phyloP scores from a whole-genome alignment of 2,113 vertebrate genomes.

The Perca schrenkii region DNA sequence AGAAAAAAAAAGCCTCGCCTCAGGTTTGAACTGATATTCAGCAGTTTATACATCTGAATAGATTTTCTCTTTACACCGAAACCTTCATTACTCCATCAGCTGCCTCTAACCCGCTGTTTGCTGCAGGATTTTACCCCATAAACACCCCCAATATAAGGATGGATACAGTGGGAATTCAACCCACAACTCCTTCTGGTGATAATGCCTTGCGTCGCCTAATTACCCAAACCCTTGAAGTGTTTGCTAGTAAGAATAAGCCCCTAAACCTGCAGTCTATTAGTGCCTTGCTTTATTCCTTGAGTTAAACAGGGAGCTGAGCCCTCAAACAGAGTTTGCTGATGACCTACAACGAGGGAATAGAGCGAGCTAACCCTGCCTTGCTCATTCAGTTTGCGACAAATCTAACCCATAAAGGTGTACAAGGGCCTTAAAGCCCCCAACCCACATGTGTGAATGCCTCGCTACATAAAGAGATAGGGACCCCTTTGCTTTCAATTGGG shows the following conservation, averaged over 20 bases:
- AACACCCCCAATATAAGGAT: neutral
- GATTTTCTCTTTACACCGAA: neutral
- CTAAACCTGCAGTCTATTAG: neutral
- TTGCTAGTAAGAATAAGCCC: no score
- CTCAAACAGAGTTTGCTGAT: neutral
- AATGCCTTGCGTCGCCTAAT: neutral
- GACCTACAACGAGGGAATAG: neutral
- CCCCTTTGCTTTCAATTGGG: neutral
- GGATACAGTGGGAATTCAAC: neutral
- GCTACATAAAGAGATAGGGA: neutral
- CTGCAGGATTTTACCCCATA: neutral
- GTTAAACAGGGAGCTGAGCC: neutral
- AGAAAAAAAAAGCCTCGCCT: neutral
- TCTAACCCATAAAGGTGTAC: neutral
- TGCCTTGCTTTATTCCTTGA: neutral
- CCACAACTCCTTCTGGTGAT: neutral
- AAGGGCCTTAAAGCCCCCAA: neutral
- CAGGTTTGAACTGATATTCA: neutral
- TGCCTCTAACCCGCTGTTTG: neutral
- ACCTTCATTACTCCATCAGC: neutral
- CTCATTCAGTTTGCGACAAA: neutral
- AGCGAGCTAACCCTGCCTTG: constrained; percentile 2
- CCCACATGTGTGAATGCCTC: constrained; percentile 4
- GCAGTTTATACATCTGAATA: no score
- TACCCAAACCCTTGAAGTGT: neutral